A percentile compares a stretch with the other conserved stretches of the same genome.
These are phyloP conservation scores for Verasper variegatus DNA, from an alignment of 2,113 vertebrate species.

Conservation along the genomic window DNA sequence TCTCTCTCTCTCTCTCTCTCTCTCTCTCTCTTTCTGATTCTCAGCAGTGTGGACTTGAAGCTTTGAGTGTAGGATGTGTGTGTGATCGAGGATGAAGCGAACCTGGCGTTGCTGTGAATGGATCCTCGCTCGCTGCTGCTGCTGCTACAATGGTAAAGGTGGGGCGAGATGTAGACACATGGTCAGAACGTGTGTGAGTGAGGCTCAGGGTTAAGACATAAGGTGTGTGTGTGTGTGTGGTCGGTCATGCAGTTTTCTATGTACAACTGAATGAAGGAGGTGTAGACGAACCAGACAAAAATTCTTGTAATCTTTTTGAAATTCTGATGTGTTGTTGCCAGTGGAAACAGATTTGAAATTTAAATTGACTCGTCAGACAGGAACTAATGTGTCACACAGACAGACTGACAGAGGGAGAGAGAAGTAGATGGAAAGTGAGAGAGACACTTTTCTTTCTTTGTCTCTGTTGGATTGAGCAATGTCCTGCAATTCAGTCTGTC, in stretches of 20 bases:
- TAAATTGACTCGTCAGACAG: neutral
- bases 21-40: conserved; percentile 17
- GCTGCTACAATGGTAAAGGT: conserved; percentile 65
- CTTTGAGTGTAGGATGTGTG: conserved; percentile 46
- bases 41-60: conserved; percentile 42
- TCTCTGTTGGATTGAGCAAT: neutral
- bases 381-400: conserved; percentile 23
- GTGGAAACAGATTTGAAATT: neutral
- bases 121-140: conserved; percentile 69
- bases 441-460: neutral
- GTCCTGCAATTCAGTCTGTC: no score
- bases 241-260: neutral
- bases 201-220: no score
- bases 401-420: neutral
- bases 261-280: no score
- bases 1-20: no score
- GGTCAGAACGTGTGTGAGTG: no score
- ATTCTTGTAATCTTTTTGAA: neutral
- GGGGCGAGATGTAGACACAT: conserved; percentile 15
- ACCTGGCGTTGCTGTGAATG: conserved; percentile 64
- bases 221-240: conserved; percentile 2
- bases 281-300: no score
- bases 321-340: neutral
- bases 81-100: conserved; percentile 65
- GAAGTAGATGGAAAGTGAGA: no score